A percentile compares a stretch with the other conserved stretches of the same genome.
phyloP scores from a whole-genome alignment of 2,888 invertebrate species.

The Leuctra nigra region DNA sequence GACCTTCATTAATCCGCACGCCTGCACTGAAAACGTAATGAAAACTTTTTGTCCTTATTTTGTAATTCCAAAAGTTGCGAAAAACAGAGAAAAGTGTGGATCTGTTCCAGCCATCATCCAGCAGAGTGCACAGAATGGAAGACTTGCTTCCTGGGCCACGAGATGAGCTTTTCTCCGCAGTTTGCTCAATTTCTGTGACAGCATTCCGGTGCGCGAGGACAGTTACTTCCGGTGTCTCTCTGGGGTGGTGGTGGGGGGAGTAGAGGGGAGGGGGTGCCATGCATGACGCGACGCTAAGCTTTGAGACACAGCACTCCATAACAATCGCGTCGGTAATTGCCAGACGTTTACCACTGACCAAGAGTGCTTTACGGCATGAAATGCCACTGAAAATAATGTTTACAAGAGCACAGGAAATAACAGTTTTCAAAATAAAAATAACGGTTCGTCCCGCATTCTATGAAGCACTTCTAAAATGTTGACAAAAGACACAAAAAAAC shows the following conservation, averaged over 20 bases:
- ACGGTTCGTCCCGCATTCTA: too few species aligned
- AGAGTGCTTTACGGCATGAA: too few species aligned
- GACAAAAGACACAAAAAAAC: too few species aligned
- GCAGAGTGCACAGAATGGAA: not conserved
- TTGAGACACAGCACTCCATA: too few species aligned
- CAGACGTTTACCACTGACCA: too few species aligned
- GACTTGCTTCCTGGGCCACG: not conserved
- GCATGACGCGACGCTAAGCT: not conserved
- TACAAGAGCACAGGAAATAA: too few species aligned
- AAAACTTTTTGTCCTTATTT: slow-evolving; percentile 17
- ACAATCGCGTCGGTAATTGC: too few species aligned
- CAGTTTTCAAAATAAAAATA: too few species aligned
- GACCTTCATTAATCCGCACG: slow-evolving; percentile 17
- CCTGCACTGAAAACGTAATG: slow-evolving; percentile 17
- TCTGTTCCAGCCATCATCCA: not conserved
- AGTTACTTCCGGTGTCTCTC: not conserved
- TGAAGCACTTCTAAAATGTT: too few species aligned
- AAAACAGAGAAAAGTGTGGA: not conserved
- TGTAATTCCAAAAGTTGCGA: slow-evolving; percentile 14
- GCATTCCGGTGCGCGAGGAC: not conserved
- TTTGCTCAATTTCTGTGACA: slow-evolving; percentile 5
- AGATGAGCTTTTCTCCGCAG: slow-evolving; percentile 1
- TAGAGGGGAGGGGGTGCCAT: too few species aligned
- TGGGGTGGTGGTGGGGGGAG: too few species aligned
- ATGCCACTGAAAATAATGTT: too few species aligned